phyloP scores from a whole-genome alignment of 1,140 invertebrate species.

The Euschistus heros region DNA sequence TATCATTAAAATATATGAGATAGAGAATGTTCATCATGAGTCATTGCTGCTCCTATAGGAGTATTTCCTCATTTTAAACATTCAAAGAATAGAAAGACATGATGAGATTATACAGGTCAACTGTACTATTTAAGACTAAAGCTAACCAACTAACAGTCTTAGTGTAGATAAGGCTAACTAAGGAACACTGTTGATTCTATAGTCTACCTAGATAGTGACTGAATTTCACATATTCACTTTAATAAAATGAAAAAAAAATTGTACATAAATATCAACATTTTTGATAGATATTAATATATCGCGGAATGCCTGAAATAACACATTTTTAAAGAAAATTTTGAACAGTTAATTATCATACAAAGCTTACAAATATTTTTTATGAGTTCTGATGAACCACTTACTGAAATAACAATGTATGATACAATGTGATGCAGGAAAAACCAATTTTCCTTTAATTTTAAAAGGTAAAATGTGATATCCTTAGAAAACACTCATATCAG shows the following conservation, averaged over 20 bases:
- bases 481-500: too few relatives aligned
- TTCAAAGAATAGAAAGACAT: constrained; percentile 23
- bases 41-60: neutral
- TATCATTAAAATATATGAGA: neutral
- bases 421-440: neutral
- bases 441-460: neutral
- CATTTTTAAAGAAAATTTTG: constrained; percentile 6
- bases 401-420: neutral
- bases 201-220: constrained; percentile 19
- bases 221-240: neutral
- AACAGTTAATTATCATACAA: constrained; percentile 12
- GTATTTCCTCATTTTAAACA: constrained; percentile 7
- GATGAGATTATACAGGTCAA: constrained; percentile 22
- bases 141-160: constrained; percentile 25
- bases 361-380: constrained; percentile 5
- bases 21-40: constrained; percentile 4
- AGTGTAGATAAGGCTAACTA: constrained; percentile 26
- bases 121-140: constrained; percentile 17
- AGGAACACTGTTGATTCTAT: constrained; percentile 24
- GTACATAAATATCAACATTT: neutral
- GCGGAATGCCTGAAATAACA: neutral
- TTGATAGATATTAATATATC: too few relatives aligned
- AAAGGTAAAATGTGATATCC: neutral
- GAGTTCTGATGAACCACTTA: neutral
- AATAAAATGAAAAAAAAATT: neutral